These are phyloP conservation scores for Eumeta japonica DNA, from an alignment of 1,140 invertebrate species.

Conservation along the genomic window DNA sequence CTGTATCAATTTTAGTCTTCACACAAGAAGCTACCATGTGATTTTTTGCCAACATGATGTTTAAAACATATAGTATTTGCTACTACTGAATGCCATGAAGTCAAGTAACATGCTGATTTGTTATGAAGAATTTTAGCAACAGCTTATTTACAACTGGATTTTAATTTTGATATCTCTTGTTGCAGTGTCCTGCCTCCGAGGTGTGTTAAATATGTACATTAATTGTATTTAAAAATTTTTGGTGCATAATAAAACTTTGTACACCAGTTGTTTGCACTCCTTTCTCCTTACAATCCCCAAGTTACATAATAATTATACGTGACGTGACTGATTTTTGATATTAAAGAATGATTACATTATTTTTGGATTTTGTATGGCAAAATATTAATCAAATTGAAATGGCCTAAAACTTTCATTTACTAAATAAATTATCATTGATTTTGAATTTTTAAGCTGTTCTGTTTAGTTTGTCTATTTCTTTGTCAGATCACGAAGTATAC, in stretches of 20 bases:
- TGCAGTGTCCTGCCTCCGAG: slow-evolving; percentile 39
- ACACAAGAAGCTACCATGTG: too few relatives aligned
- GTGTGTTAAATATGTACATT: slow-evolving; percentile 46
- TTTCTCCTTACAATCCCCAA: too few relatives aligned
- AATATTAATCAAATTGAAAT: background rate
- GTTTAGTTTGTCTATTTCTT: too few relatives aligned
- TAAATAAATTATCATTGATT: too few relatives aligned
- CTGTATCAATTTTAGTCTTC: too few relatives aligned
- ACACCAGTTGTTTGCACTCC: too few relatives aligned
- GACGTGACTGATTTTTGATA: too few relatives aligned
- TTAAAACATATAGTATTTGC: slow-evolving; percentile 38
- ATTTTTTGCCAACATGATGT: slow-evolving; percentile 38
- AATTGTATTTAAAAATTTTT: slow-evolving; percentile 40
- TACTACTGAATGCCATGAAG: slow-evolving; percentile 53
- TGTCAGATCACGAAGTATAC: too few relatives aligned
- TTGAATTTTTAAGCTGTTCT: too few relatives aligned
- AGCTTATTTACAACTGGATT: background rate
- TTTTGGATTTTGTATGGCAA: background rate
- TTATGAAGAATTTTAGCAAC: slow-evolving; percentile 18
- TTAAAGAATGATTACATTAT: background rate
- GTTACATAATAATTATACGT: too few relatives aligned
- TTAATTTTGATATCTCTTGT: slow-evolving; percentile 22
- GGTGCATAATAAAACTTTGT: slow-evolving; percentile 49
- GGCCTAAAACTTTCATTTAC: too few relatives aligned
- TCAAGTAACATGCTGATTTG: slow-evolving; percentile 21